Conservation (phyloP, 2,888 invertebrate species). For the Hypena proboscidalis region DNA sequence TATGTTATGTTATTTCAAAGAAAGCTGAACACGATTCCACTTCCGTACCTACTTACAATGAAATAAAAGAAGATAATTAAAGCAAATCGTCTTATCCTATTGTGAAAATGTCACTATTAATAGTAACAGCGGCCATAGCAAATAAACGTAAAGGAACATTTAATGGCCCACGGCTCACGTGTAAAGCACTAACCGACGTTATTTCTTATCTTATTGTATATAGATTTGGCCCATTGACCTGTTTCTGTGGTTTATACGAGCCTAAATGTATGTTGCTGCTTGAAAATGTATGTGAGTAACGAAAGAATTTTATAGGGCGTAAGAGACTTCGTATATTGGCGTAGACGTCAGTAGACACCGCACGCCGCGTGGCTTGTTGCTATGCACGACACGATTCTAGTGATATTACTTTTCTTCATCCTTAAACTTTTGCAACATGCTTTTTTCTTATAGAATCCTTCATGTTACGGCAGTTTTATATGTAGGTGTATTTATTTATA, state of each 20-base stretch:
- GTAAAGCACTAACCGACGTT: constrained; percentile 1
- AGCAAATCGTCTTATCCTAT: too few relatives aligned
- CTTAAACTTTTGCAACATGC: constrained; percentile 48
- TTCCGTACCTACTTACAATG: neutral
- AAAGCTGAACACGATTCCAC: too few relatives aligned
- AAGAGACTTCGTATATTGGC: constrained; percentile 14
- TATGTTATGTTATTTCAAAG: too few relatives aligned
- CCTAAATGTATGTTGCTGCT: constrained; percentile 9
- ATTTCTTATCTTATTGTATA: constrained; percentile 4
- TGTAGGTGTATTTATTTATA: neutral
- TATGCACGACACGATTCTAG: constrained; percentile 58
- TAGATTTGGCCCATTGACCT: constrained; percentile 28
- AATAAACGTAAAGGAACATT: neutral
- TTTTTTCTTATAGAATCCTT: constrained; percentile 8
- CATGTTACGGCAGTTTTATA: neutral
- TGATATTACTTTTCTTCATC: constrained; percentile 62
- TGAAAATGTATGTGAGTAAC: constrained; percentile 7
- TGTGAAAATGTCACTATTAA: neutral
- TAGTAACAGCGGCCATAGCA: neutral
- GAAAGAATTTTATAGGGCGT: constrained; percentile 5
- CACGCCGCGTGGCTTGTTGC: constrained; percentile 51
- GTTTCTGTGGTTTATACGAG: constrained; percentile 19
- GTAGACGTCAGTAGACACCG: constrained; percentile 39
- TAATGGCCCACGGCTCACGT: constrained; percentile 1
- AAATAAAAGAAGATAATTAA: neutral